Evolutionary conservation across 2,888 invertebrate genomes (phyloP).

Genomic region (Drosophila ezoana): DNA sequence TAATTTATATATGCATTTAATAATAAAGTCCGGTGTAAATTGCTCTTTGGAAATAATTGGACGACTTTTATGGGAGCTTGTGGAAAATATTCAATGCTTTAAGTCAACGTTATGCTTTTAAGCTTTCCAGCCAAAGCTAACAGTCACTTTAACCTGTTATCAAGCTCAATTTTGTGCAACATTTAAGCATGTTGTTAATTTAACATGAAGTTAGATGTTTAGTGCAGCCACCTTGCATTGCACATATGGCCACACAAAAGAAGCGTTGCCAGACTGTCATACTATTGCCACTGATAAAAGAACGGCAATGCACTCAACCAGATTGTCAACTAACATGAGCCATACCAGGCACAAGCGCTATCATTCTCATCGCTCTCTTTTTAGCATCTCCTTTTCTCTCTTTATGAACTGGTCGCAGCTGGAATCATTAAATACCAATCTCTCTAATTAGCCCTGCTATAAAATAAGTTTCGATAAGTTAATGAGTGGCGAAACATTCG

Average conservation of each 20-base stretch:
- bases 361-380: background rate
- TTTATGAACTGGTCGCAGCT: slow-evolving; percentile 29
- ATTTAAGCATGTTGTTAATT: too few species aligned
- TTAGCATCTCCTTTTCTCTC: background rate
- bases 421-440: slow-evolving; percentile 44
- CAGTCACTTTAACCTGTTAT: too few species aligned
- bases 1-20: slow-evolving; percentile 41
- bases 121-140: too few species aligned
- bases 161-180: too few species aligned
- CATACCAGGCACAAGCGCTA: slow-evolving; percentile 11
- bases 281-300: background rate
- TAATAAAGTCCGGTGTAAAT: slow-evolving; percentile 31
- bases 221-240: background rate
- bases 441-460: slow-evolving; percentile 32
- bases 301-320: slow-evolving; percentile 20
- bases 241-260: background rate
- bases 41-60: slow-evolving; percentile 3
- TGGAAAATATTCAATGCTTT: too few species aligned
- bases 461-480: slow-evolving; percentile 33
- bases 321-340: slow-evolving; percentile 16
- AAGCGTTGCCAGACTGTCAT: too few species aligned
- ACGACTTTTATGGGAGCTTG: background rate
- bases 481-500: slow-evolving; percentile 35
- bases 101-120: too few species aligned
- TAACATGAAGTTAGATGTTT: too few species aligned